A percentile compares a stretch with the other conserved stretches of the same genome.
Conservation (phyloP, 2,888 invertebrate species). For the Andrena praecox region DNA sequence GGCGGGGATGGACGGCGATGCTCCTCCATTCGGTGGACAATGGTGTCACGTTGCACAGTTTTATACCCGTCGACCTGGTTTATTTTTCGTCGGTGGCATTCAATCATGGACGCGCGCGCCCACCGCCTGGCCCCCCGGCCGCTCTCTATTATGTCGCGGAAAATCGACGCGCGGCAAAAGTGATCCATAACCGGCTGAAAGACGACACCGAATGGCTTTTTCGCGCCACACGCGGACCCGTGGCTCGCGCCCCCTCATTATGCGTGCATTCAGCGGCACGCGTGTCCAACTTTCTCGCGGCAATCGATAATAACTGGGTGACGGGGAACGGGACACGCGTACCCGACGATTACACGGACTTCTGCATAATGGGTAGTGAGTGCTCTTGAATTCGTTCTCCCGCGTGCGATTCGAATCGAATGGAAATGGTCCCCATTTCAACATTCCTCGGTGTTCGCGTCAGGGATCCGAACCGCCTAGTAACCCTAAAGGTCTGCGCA, state of each 20-base stretch:
- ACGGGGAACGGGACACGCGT: background rate
- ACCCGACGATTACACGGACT: background rate
- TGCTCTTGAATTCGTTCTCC: no score
- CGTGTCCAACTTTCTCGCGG: conserved; percentile 17
- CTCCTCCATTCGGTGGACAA: conserved; percentile 68
- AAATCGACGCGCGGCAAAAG: conserved; percentile 52
- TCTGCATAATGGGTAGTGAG: no score
- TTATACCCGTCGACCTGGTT: conserved; percentile 59
- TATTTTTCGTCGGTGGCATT: conserved; percentile 64
- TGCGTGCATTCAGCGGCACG: conserved; percentile 29
- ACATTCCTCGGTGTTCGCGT: no score
- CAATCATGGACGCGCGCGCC: conserved; percentile 53
- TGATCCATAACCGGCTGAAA: conserved; percentile 51
- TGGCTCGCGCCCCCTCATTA: conserved; percentile 34
- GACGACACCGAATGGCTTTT: conserved; percentile 44
- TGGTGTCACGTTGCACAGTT: conserved; percentile 72
- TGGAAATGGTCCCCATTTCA: no score
- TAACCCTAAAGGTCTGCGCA: no score
- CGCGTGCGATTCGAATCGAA: no score
- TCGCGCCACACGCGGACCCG: background rate
- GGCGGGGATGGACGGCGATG: conserved; percentile 44
- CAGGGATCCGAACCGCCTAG: no score
- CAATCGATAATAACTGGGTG: conserved; percentile 10
- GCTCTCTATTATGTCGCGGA: conserved; percentile 47
- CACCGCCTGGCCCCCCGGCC: background rate